A percentile compares a stretch with the other conserved stretches of the same genome.
Evolutionary conservation across 2,113 vertebrate species (phyloP).

Genomic region (Phodopus roborovskii): DNA sequence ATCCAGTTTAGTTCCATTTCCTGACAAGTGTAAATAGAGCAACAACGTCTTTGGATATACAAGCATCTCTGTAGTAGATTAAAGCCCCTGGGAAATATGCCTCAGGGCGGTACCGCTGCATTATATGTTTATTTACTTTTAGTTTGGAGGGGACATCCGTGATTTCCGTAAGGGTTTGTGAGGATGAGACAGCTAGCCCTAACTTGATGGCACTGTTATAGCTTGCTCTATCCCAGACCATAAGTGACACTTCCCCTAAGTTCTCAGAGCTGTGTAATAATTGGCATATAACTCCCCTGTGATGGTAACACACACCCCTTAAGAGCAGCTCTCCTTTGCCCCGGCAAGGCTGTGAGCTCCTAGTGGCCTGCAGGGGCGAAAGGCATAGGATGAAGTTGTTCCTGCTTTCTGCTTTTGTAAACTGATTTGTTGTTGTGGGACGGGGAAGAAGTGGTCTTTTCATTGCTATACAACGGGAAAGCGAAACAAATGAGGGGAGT

Average conservation of each 20-base stretch:
- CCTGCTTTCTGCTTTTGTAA: background rate
- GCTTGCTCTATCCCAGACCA: background rate
- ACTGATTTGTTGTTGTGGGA: background rate
- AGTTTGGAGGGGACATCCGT: background rate
- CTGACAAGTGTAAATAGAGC: background rate
- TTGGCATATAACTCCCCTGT: background rate
- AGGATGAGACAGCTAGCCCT: background rate
- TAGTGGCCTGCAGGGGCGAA: background rate
- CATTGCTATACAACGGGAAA: background rate
- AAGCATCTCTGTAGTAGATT: background rate
- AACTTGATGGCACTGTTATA: background rate
- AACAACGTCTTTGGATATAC: background rate
- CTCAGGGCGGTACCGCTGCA: background rate
- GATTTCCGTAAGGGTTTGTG: background rate
- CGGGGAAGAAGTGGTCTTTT: background rate
- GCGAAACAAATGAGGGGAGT: background rate
- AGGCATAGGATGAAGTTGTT: background rate
- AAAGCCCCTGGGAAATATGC: background rate
- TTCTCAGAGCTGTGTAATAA: background rate
- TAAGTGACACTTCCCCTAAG: background rate
- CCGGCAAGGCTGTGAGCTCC: background rate
- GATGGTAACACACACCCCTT: background rate
- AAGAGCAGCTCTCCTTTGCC: background rate
- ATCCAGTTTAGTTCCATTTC: background rate
- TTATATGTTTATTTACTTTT: background rate